A percentile compares a stretch with the other conserved stretches of the same genome.
phyloP scores from a whole-genome alignment of 2,113 vertebrate genomes.

The Tiliqua scincoides region DNA sequence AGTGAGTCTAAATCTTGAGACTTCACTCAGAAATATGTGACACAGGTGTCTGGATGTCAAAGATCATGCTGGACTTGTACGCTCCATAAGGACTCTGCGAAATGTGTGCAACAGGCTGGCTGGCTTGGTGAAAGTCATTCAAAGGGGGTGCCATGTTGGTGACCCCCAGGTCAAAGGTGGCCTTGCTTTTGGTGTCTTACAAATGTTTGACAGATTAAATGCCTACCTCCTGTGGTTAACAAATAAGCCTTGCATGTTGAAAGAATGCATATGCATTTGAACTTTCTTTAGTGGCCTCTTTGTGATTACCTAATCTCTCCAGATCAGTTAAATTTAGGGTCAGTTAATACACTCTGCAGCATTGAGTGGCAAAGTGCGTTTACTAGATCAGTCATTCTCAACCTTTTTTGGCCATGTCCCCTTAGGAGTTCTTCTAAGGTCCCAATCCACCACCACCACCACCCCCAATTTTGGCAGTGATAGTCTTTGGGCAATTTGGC shows the following conservation, averaged over 20 bases:
- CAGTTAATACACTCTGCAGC: neutral
- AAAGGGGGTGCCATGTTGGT: slow-evolving; percentile 63
- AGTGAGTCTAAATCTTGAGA: slow-evolving; percentile 66
- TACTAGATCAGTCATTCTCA: too few relatives aligned
- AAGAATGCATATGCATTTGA: slow-evolving; percentile 63
- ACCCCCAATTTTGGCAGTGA: too few relatives aligned
- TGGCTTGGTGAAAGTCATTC: slow-evolving; percentile 57
- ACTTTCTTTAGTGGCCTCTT: slow-evolving; percentile 54
- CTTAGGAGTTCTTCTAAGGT: too few relatives aligned
- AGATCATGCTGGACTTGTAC: slow-evolving; percentile 71
- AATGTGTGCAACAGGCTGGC: slow-evolving; percentile 60
- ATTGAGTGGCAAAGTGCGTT: neutral
- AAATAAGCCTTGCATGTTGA: slow-evolving; percentile 60
- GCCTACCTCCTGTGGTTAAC: slow-evolving; percentile 64
- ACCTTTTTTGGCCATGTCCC: too few relatives aligned
- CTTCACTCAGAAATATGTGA: slow-evolving; percentile 75
- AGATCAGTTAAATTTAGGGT: slow-evolving; percentile 44
- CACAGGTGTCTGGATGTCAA: slow-evolving; percentile 80
- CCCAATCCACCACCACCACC: too few relatives aligned
- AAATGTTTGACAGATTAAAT: slow-evolving; percentile 79
- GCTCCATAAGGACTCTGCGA: slow-evolving; percentile 66
- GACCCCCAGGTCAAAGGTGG: slow-evolving; percentile 71
- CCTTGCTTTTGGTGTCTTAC: slow-evolving; percentile 71
- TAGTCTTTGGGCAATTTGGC: too few relatives aligned
- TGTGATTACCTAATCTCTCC: slow-evolving; percentile 25